phyloP scores from a whole-genome alignment of 2,113 vertebrate genomes.

The Rhinoderma darwinii region DNA sequence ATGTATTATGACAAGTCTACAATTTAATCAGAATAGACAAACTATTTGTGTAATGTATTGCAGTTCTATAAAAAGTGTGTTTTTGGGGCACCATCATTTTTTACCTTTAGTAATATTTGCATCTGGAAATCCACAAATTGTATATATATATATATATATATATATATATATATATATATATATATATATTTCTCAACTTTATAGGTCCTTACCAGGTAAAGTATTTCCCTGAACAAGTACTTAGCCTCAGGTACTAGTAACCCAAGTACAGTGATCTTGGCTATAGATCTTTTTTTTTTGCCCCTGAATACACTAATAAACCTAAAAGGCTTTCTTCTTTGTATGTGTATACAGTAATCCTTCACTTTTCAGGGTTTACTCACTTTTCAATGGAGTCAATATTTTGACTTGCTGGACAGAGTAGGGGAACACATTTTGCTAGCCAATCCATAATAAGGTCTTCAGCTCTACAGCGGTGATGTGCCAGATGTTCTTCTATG shows the following conservation, averaged over 20 bases:
- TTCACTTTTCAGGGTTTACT: background rate
- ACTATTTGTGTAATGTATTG: background rate
- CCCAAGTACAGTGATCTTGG: background rate
- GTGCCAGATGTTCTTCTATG: background rate
- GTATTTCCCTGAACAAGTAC: background rate
- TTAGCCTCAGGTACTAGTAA: background rate
- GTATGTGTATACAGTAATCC: background rate
- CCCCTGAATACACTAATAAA: background rate
- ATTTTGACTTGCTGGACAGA: background rate
- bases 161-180: background rate
- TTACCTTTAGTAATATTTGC: background rate
- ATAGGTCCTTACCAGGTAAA: background rate
- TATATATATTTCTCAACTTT: background rate
- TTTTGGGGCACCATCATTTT: background rate
- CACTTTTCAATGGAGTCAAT: background rate
- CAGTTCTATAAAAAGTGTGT: background rate
- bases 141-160: background rate
- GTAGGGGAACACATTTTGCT: too few species aligned
- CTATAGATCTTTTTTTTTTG: background rate
- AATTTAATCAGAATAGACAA: slow-evolving; percentile 11
- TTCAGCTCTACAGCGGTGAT: background rate
- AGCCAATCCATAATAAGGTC: too few species aligned
- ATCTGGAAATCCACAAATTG: background rate
- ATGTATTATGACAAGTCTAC: slow-evolving; percentile 35
- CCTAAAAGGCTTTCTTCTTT: too few species aligned